Percentiles rank a stretch among this genome's conserved stretches.
Evolutionary conservation across 1,140 invertebrate genomes (phyloP).

Genomic region (Drosophila ohnishii): DNA sequence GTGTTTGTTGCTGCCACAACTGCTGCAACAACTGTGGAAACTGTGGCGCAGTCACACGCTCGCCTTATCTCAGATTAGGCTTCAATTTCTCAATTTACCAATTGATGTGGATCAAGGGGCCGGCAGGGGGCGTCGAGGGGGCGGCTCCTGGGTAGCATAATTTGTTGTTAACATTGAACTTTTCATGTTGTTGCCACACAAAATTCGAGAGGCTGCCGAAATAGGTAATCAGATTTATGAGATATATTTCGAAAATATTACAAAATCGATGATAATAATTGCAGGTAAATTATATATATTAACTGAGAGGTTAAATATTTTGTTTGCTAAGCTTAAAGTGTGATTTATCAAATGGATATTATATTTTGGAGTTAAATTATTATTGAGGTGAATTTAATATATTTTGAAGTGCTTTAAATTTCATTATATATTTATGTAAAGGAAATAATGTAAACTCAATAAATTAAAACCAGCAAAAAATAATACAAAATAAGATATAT

Average conservation of each 20-base stretch:
- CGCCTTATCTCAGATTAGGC: slow-evolving; percentile 69
- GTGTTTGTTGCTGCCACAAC: slow-evolving; percentile 11
- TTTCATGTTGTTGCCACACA: slow-evolving; percentile 50
- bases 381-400: neutral
- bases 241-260: slow-evolving; percentile 16
- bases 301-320: neutral
- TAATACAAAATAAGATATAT: too few relatives aligned
- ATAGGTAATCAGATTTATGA: slow-evolving; percentile 9
- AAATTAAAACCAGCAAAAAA: too few relatives aligned
- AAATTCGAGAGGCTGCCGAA: slow-evolving; percentile 7
- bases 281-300: slow-evolving; percentile 5
- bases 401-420: too few relatives aligned
- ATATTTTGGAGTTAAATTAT: neutral
- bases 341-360: neutral
- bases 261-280: slow-evolving; percentile 6
- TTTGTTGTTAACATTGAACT: slow-evolving; percentile 77
- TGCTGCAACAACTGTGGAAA: slow-evolving; percentile 23
- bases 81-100: slow-evolving; percentile 79
- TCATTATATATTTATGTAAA: too few relatives aligned
- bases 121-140: slow-evolving; percentile 5
- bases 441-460: too few relatives aligned
- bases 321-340: neutral
- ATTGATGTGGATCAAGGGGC: slow-evolving; percentile 51
- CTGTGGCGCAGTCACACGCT: slow-evolving; percentile 67
- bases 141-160: slow-evolving; percentile 15